Conservation (phyloP, 2,797 vertebrate genomes). For the Sebastes flavidus region DNA sequence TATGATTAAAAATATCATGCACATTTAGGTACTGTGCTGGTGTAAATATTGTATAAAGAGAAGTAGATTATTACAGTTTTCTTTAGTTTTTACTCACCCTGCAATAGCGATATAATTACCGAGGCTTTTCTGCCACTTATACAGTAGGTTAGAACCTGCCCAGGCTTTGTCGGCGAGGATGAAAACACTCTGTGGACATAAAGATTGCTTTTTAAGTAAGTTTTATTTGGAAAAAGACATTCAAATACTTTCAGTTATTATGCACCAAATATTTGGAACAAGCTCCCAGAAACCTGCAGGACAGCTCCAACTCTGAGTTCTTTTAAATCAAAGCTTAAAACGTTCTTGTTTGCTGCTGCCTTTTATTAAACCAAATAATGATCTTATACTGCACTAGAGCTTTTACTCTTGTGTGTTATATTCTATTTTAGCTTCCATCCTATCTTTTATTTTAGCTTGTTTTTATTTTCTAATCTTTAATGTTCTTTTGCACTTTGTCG, state of each 20-base stretch:
- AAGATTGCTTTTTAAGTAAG: neutral
- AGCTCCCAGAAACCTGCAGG: too few relatives aligned
- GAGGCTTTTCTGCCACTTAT: conserved; percentile 93
- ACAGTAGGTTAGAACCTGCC: conserved; percentile 86
- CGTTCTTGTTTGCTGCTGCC: too few relatives aligned
- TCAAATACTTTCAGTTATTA: neutral
- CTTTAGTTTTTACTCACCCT: conserved; percentile 84
- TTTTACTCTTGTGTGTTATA: too few relatives aligned
- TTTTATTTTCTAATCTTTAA: too few relatives aligned
- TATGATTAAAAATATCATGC: conserved; percentile 13
- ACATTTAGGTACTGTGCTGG: neutral
- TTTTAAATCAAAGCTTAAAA: too few relatives aligned
- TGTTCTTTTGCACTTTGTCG: too few relatives aligned
- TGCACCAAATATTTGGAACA: too few relatives aligned
- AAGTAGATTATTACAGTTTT: neutral
- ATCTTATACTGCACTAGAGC: too few relatives aligned
- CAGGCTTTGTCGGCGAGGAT: conserved; percentile 88
- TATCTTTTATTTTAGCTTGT: too few relatives aligned
- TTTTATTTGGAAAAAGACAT: neutral
- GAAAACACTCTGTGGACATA: conserved; percentile 87
- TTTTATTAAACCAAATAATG: too few relatives aligned
- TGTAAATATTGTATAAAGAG: neutral
- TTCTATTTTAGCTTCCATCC: too few relatives aligned
- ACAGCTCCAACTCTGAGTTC: too few relatives aligned
- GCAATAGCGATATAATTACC: conserved; percentile 94